Evolutionary conservation across 2,888 invertebrate species (phyloP).

Genomic region (Onchidella celtica): DNA sequence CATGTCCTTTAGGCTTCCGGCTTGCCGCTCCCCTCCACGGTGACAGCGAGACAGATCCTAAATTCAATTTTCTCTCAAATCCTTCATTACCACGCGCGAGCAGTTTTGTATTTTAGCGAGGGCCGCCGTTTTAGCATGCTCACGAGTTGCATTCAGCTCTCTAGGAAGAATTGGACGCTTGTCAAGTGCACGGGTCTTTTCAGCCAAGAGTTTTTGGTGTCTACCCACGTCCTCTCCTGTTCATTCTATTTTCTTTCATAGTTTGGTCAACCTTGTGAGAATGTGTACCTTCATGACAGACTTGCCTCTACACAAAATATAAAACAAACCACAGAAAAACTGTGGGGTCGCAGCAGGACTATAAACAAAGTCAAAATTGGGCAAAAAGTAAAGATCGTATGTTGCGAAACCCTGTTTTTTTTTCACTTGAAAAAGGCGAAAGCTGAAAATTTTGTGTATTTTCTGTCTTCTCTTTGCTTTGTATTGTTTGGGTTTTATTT

Average conservation of each 20-base stretch:
- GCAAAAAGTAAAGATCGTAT: too few relatives aligned
- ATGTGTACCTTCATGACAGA: too few relatives aligned
- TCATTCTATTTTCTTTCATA: slow-evolving; percentile 13
- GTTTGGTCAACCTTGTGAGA: too few relatives aligned
- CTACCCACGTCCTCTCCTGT: not conserved
- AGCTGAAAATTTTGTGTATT: too few relatives aligned
- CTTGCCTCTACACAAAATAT: too few relatives aligned
- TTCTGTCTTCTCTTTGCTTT: too few relatives aligned
- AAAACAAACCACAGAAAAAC: too few relatives aligned
- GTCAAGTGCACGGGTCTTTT: slow-evolving; percentile 8
- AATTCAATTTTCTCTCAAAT: slow-evolving; percentile 39
- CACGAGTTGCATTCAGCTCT: not conserved
- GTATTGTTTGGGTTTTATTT: too few relatives aligned
- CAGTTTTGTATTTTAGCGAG: not conserved
- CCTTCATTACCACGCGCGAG: slow-evolving; percentile 27
- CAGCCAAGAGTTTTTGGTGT: not conserved
- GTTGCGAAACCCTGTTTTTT: too few relatives aligned
- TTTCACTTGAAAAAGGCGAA: too few relatives aligned
- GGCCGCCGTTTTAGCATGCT: not conserved
- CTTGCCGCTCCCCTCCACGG: not conserved
- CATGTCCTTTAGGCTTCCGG: slow-evolving; percentile 7
- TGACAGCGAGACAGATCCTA: slow-evolving; percentile 36
- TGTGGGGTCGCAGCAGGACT: too few relatives aligned
- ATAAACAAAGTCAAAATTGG: too few relatives aligned
- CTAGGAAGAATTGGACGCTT: not conserved